Evolutionary conservation across 2,888 invertebrate species (phyloP), one percentile per base, ranked within the genome.

Genomic region (Stramonita haemastoma): DNA sequence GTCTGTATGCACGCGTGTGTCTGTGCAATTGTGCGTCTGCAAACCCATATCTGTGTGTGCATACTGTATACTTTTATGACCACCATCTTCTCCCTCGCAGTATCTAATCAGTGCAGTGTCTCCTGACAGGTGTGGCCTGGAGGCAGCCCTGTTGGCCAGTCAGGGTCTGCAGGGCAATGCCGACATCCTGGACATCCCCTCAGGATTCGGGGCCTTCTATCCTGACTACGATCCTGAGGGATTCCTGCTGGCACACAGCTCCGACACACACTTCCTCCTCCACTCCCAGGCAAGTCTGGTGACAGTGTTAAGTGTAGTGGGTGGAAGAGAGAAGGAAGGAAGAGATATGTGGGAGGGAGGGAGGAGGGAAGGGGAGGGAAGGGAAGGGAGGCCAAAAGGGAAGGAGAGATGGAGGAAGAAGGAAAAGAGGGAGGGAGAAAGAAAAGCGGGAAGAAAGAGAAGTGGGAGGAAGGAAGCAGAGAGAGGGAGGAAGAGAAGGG

Each of bases 181-280:
- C 26, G 90, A 93, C 46, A 94, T 94, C 87, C 90, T 94, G 29
- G 94, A 93, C 90, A 92, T 93, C 89, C 73, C 79, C 0, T 93
- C 93, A 32, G 94, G 94, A 5, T 93, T 93, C 85, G 93, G 93
- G 13, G 94, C 93, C n/a, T 94, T 93, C 89, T 94, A 92, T 81
- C 92, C 93, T 70, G 94, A 94, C 89, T 94, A 92, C 90, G 90
- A 93, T 83, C 93, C 93, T 0, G 89, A 92, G 29, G 87, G 90
- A 4, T 89, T 93, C 36, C 86, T 93, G 13, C 85, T 89, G 5
- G 87, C 90, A 8, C 87, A 91, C 79, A 79, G 70, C 34, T 83
- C 83, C 19, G 34, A 90, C 36, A 66, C 90, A 17, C 89, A 92
- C 26, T 91, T 92, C 29, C 89, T 93, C 77, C 92, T 93, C 11